phyloP scores from a whole-genome alignment of 2,113 vertebrate species.

The Dasyprocta punctata region DNA sequence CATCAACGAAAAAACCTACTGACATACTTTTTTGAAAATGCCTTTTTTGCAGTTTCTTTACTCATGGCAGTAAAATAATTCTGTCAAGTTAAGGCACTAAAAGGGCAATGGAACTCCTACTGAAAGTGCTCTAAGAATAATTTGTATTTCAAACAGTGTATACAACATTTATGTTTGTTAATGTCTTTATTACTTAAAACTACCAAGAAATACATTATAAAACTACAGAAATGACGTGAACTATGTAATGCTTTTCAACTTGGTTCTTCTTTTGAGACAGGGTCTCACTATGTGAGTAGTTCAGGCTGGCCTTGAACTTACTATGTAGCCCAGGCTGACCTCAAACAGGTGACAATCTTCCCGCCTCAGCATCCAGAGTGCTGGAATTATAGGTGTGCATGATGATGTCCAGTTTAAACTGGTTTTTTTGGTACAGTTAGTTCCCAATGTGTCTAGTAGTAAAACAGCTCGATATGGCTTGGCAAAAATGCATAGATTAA shows the following conservation, averaged over 20 bases:
- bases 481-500: slow-evolving; percentile 99
- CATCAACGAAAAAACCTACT: slow-evolving; percentile 86
- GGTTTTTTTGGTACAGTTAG: slow-evolving; percentile 89
- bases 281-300: neutral
- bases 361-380: neutral
- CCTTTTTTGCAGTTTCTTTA: slow-evolving; percentile 86
- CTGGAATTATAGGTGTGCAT: neutral
- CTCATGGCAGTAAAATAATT: slow-evolving; percentile 95
- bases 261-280: neutral
- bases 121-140: slow-evolving; percentile 95
- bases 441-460: slow-evolving; percentile 93
- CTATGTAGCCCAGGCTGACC: neutral
- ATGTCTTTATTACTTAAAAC: slow-evolving; percentile 93
- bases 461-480: slow-evolving; percentile 95
- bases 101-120: slow-evolving; percentile 93
- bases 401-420: slow-evolving; percentile 71
- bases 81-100: slow-evolving; percentile 98
- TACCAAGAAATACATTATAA: slow-evolving; percentile 97
- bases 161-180: slow-evolving; percentile 95
- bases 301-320: neutral
- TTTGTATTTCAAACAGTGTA: slow-evolving; percentile 91
- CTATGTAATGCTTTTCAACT: slow-evolving; percentile 83
- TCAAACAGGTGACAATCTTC: neutral
- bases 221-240: slow-evolving; percentile 94
- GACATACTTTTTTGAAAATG: slow-evolving; percentile 83